Conservation (phyloP, 2,113 vertebrate species). For the Brienomyrus brachyistius region DNA sequence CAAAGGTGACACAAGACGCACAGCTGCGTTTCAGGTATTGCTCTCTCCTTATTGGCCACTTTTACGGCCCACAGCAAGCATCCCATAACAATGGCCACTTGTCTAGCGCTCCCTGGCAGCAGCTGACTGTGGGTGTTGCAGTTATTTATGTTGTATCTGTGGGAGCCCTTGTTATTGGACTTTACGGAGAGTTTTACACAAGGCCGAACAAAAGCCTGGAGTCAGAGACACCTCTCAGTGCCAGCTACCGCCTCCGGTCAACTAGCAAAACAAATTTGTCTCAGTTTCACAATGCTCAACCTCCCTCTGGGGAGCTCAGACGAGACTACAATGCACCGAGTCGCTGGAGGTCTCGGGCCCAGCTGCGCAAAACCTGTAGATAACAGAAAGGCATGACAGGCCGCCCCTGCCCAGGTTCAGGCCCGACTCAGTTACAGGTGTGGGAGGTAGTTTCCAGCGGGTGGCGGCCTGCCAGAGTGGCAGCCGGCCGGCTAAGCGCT, state of each 20-base stretch:
- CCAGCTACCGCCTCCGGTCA: constrained; percentile 24
- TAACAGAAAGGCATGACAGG: not conserved
- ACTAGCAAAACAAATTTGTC: constrained; percentile 42
- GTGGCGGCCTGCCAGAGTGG: not conserved
- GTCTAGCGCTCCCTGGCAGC: constrained; percentile 25
- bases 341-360: not conserved
- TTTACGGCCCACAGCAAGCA: not conserved
- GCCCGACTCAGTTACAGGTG: not conserved
- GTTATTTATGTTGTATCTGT: constrained; percentile 31
- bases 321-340: constrained; percentile 25
- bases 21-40: not conserved
- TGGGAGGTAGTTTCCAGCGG: constrained; percentile 9
- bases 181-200: constrained; percentile 43
- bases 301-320: constrained; percentile 14
- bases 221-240: constrained; percentile 17
- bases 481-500: constrained; percentile 22
- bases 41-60: not conserved
- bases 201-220: constrained; percentile 32
- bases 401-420: not conserved
- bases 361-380: constrained; percentile 28
- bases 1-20: not conserved
- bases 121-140: not conserved
- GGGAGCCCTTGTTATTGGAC: not conserved
- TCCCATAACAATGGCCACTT: constrained; percentile 23
- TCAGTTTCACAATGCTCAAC: constrained; percentile 31